Base-by-base conservation (phyloP, 2,888 invertebrate genomes). In the Liodrosophila aerea region DNA sequence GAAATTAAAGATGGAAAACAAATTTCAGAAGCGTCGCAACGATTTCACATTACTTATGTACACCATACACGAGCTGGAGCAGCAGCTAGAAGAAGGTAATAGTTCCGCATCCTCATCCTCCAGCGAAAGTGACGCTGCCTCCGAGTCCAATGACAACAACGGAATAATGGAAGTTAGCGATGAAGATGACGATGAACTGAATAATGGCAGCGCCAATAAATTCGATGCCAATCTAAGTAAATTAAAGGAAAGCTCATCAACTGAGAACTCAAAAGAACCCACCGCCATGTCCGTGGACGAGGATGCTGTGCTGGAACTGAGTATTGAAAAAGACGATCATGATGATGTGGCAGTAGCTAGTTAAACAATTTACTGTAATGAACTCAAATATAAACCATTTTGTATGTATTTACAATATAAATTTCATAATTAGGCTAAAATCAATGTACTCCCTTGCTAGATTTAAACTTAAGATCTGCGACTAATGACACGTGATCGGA, bases 401-500 rank as follows among this genome's bases (percentile, higher is more conserved):
- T 49, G 12, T 54, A 65, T 60, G 15, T 40, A 51, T 44, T 34
- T 46, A 30, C 22, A 30, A 11, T 9, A 34, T 22, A 12, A 22
- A 31, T 30, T 22, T 13, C 12, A 45, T 4, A n/a, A 11, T 54
- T 27, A 30, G 16, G 13, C 8, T 27, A 27, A 9, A 8, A 9
- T 16, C 1, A 2, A 11, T 12, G 37, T 9, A 36, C 43, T 51
- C 18, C 43, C 39, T 31, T 58, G 33, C 5, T 47, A 2, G 43
- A 50, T 43, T 74, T 87, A 59, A 88, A 88, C 56, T 91, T 90
- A 64, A 97, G 91, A 91, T 97, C 96, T n/a, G 94, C 93, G 63
- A 98, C 92, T 43, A 98, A 91, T 9, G 98, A 94, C 66, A 99
- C 91, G 89, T 99, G 98, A 91, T 99, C 98, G 1, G 98, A 98